phyloP scores from a whole-genome alignment of 2,113 vertebrate species.

The Elephas maximus region DNA sequence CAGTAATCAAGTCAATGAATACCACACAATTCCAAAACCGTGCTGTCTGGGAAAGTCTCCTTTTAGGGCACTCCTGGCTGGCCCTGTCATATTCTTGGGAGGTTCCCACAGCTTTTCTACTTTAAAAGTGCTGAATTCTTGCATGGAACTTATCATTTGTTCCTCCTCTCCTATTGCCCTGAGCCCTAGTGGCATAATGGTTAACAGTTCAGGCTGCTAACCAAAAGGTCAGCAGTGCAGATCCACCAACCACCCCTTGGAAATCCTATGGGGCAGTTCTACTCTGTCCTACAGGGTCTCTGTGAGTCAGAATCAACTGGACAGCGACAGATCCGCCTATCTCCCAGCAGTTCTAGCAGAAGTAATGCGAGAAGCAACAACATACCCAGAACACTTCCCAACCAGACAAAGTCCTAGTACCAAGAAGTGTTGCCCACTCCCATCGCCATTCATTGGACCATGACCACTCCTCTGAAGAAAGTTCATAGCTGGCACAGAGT shows the following conservation, averaged over 20 bases:
- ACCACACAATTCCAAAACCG: background rate
- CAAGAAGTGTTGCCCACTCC: background rate
- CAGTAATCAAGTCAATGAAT: conserved; percentile 14
- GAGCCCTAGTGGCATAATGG: too few relatives aligned
- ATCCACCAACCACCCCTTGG: too few relatives aligned
- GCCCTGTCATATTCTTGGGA: background rate
- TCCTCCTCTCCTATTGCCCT: background rate
- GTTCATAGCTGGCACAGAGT: background rate
- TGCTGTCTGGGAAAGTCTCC: background rate
- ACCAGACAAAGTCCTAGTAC: background rate
- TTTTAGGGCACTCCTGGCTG: background rate
- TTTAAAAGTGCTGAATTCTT: background rate
- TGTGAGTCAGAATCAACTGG: too few relatives aligned
- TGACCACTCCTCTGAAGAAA: background rate
- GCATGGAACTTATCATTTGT: background rate
- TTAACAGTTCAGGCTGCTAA: too few relatives aligned
- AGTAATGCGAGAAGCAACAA: background rate
- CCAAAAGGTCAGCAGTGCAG: too few relatives aligned
- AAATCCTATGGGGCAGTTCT: too few relatives aligned
- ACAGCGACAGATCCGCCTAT: background rate
- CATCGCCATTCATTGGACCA: background rate
- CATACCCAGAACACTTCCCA: background rate
- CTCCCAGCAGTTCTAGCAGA: background rate
- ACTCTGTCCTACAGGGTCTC: too few relatives aligned
- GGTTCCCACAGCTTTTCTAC: background rate